Conservation (phyloP, 2,797 vertebrate genomes). For the Argya squamiceps region DNA sequence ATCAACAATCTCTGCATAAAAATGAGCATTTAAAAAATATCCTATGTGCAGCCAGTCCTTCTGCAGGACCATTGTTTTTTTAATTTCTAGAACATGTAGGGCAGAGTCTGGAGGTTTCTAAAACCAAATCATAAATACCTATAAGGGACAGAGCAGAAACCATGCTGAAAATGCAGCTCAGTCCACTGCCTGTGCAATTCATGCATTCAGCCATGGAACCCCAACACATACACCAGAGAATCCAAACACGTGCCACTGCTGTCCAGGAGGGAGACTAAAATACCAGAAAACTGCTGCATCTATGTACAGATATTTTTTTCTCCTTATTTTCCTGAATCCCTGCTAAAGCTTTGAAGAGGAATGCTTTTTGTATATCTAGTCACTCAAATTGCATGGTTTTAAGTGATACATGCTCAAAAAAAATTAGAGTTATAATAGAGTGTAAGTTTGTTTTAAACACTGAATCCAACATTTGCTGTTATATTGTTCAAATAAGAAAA, state of each 20-base stretch:
- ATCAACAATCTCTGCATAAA: background rate
- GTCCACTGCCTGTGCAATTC: background rate
- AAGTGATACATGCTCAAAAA: conserved; percentile 20
- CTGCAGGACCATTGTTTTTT: background rate
- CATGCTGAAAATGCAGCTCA: background rate
- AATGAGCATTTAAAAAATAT: conserved; percentile 9
- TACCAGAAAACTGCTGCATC: background rate
- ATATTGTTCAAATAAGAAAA: conserved; percentile 2
- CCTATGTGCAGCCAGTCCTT: background rate
- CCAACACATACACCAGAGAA: background rate
- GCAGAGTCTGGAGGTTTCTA: background rate
- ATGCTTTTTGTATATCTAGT: background rate
- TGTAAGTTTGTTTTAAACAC: background rate
- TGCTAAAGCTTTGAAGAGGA: background rate
- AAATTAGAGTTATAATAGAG: background rate
- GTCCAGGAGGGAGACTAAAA: background rate
- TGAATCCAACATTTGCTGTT: background rate
- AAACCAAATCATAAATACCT: background rate
- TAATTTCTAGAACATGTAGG: background rate
- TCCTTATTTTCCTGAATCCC: background rate
- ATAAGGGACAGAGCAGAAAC: background rate
- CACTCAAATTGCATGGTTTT: background rate
- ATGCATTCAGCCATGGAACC: background rate
- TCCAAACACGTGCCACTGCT: background rate
- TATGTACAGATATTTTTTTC: background rate